Base-by-base conservation (phyloP, 2,888 invertebrate genomes). In the Micropterix aruncella region DNA sequence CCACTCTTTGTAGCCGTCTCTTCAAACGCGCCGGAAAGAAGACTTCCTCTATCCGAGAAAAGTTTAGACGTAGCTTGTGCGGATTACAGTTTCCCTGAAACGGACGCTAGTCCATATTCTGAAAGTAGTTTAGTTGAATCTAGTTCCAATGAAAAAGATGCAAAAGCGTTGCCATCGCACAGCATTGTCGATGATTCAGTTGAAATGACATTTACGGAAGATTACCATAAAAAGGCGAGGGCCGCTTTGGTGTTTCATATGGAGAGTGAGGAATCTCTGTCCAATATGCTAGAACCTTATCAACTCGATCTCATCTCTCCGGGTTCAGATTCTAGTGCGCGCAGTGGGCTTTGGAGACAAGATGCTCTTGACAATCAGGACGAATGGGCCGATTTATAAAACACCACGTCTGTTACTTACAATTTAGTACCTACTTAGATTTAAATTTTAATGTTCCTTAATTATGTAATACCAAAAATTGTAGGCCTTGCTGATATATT, bases 281-380 rank as follows among this genome's bases (percentile, higher is more conserved):
- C 56, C 51, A 60, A 65, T 55, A 61, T 63, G 63, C 58, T 63
- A 53, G 69, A 70, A 57, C 68, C 70, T 40, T 69, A 69, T 57
- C 65, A 64, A 55, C 47, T 68, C 65, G 62, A 65, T 43, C 62
- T 69, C 54, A 56, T 70, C 54, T 56, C 64, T 45, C 63, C 56
- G 54, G 49, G 60, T 38, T 55, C 60, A 36, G 67, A 67, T 41
- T 16, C 47, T 2, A 50, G 50, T 47, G 53, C 59, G 45, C 52
- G 58, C 46, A 63, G 68, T 47, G 57, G 57, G 42, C 62, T 71
- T 52, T 71, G 70, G 70, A 62, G 70, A 1, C 70, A 71, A 59
- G 67, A 71, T 60, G 70, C 70, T 48, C 56, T 70, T 40, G 51
- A 51, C 27, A 46, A 49, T 19, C 44, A 44, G 19, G 69, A 69